A percentile compares a stretch with the other conserved stretches of the same genome.
Conservation (phyloP, 2,113 vertebrate genomes). For the Saccopteryx bilineata region DNA sequence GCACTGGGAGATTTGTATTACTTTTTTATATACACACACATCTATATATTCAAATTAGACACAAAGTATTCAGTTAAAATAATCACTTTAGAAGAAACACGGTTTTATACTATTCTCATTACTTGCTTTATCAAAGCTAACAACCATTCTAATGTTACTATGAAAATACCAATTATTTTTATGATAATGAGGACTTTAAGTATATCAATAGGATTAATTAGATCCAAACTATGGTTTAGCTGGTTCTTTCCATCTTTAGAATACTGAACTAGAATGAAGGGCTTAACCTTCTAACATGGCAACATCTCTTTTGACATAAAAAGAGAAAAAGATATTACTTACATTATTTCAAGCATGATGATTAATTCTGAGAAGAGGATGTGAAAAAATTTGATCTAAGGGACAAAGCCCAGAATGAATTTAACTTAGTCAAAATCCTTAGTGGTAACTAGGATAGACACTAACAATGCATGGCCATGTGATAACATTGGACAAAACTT, state of each 20-base stretch:
- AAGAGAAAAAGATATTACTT: constrained; percentile 46
- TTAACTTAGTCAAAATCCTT: not conserved
- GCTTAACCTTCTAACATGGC: constrained; percentile 64
- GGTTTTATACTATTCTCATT: constrained; percentile 46
- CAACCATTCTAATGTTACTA: constrained; percentile 62
- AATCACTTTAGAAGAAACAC: constrained; percentile 52
- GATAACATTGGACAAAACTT: not conserved
- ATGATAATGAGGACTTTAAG: constrained; percentile 81
- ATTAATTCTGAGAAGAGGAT: constrained; percentile 26
- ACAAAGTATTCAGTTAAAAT: constrained; percentile 49
- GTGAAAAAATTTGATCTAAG: constrained; percentile 18
- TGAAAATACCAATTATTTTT: constrained; percentile 80
- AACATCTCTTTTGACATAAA: constrained; percentile 63
- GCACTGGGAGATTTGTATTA: not conserved
- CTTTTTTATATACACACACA: not conserved
- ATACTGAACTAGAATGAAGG: constrained; percentile 65
- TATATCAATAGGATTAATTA: constrained; percentile 71
- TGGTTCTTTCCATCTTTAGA: constrained; percentile 64
- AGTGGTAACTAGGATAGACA: not conserved
- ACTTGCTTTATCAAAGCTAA: constrained; percentile 73
- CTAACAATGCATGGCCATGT: not conserved
- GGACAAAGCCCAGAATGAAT: not conserved
- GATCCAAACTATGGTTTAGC: constrained; percentile 62
- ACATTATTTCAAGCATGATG: constrained; percentile 30
- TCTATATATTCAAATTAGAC: not conserved